Percentiles rank a stretch among this genome's conserved stretches.
phyloP scores from a whole-genome alignment of 2,888 invertebrate genomes.

The Euzophera pinguis region DNA sequence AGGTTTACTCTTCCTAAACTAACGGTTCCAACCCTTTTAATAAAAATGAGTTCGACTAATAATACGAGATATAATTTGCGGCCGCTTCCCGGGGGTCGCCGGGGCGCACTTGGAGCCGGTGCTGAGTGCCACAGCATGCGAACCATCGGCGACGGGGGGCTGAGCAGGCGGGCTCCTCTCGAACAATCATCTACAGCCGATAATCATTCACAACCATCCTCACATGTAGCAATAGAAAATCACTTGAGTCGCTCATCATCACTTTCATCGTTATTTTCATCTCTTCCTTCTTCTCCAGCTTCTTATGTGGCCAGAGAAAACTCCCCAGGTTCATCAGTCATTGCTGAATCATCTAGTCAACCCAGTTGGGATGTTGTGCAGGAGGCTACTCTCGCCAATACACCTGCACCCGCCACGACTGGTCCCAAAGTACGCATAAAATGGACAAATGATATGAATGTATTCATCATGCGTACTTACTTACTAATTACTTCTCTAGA shows the following conservation, averaged over 20 bases:
- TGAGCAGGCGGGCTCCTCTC: slow-evolving; percentile 17
- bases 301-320: not conserved
- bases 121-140: not conserved
- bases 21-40: not conserved
- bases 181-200: not conserved
- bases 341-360: not conserved
- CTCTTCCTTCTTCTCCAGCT: not conserved
- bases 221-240: not conserved
- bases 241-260: not conserved
- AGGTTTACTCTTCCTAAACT: not conserved
- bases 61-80: not conserved
- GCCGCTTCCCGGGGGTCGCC: not conserved
- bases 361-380: slow-evolving; percentile 1
- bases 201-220: not conserved
- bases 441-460: not conserved
- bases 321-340: not conserved
- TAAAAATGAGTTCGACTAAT: not conserved
- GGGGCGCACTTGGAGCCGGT: not conserved
- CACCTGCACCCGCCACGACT: not conserved
- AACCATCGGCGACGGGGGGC: slow-evolving; percentile 11
- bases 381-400: not conserved
- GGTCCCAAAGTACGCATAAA: not conserved
- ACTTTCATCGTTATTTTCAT: not conserved
- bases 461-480: not conserved
- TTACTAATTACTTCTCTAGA: not conserved